These are phyloP conservation scores for Pseudotriccus pelzelni DNA, from an alignment of 2,797 vertebrate species.

Conservation along the genomic window DNA sequence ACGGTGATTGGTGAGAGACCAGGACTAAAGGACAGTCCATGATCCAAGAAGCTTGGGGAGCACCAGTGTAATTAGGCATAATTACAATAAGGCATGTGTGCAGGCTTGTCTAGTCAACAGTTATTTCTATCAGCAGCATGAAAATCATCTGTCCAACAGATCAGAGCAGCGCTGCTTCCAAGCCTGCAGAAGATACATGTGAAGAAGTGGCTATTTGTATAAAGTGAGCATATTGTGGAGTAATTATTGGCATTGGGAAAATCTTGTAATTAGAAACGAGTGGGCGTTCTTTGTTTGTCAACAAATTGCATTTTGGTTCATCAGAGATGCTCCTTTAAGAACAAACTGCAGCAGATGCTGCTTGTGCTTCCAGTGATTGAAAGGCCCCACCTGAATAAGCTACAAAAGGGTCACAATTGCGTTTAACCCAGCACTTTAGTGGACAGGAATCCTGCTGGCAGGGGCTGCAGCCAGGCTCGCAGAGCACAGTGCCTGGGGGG, in stretches of 20 bases:
- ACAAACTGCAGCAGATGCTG: slow-evolving; percentile 48
- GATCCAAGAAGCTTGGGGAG: not conserved
- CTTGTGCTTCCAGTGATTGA: slow-evolving; percentile 11
- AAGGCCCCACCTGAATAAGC: slow-evolving; percentile 56
- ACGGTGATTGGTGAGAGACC: not conserved
- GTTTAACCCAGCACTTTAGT: not conserved
- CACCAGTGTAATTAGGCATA: not conserved
- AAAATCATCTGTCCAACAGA: slow-evolving; percentile 49
- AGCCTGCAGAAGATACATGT: slow-evolving; percentile 10
- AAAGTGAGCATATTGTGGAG: slow-evolving; percentile 49
- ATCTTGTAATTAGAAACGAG: slow-evolving; percentile 34
- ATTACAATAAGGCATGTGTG: not conserved
- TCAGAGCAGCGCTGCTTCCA: not conserved
- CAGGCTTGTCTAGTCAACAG: slow-evolving; percentile 28
- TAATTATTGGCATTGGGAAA: slow-evolving; percentile 54
- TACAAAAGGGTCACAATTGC: not conserved
- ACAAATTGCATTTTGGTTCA: slow-evolving; percentile 49
- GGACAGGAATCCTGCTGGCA: slow-evolving; percentile 10
- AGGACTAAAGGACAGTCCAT: not conserved
- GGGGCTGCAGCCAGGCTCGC: not conserved
- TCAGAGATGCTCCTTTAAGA: slow-evolving; percentile 55
- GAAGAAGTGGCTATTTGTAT: slow-evolving; percentile 54
- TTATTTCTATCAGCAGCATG: slow-evolving; percentile 30
- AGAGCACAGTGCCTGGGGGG: not conserved
- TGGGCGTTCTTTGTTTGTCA: slow-evolving; percentile 54